phyloP scores from a whole-genome alignment of 2,888 invertebrate species.

The Augochlorella aurata region DNA sequence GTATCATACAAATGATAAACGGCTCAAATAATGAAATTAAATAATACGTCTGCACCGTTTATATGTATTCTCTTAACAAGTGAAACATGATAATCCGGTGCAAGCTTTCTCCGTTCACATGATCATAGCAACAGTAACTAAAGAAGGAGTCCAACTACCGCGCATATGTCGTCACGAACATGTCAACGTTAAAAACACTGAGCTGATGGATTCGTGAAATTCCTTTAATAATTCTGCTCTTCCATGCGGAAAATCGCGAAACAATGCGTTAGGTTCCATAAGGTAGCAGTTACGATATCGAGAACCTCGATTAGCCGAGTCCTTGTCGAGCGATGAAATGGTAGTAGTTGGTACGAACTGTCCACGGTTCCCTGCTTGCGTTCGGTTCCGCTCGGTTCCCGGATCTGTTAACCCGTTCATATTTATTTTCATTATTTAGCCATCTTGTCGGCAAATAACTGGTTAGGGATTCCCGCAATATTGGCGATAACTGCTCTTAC shows the following conservation, averaged over 20 bases:
- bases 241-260: not conserved
- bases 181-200: not conserved
- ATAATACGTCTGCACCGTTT: no score
- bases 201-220: no score
- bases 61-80: no score
- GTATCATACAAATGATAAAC: no score
- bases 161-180: no score
- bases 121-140: no score
- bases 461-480: slow-evolving; percentile 43
- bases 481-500: slow-evolving; percentile 49
- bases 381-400: not conserved
- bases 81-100: no score
- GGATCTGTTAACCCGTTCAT: slow-evolving; percentile 7
- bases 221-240: no score
- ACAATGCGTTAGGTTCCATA: not conserved
- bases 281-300: not conserved
- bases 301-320: not conserved
- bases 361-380: not conserved
- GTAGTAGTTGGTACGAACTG: not conserved
- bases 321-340: not conserved
- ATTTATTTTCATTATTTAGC: slow-evolving; percentile 52
- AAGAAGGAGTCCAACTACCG: no score
- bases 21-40: no score
- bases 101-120: no score
- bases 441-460: slow-evolving; percentile 47